Base-by-base conservation (phyloP, 2,113 vertebrate genomes). In the Ophthalmolycus amberensis region DNA sequence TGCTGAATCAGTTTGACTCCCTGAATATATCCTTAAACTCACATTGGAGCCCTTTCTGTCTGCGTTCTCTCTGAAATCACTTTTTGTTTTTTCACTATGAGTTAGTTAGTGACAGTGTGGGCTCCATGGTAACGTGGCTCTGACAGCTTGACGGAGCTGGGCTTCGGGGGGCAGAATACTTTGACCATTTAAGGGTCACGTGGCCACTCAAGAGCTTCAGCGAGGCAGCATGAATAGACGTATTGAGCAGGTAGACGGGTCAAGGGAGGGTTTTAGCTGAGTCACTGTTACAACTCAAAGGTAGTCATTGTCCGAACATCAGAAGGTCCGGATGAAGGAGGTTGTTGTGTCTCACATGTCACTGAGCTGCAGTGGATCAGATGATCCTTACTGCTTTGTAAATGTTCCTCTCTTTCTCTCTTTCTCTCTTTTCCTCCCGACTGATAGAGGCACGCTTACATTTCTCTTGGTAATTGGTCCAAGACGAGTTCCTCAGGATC, bases 391-490 rank as follows among this genome's bases (percentile, higher is more conserved):
- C 75, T 83, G 59, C 66, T 77, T 60, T 68, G 69, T 64, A 71
- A 79, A 74, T 37, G 22, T 56, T 65, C 6, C 67, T 6, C 16
- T 48, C 5, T 14, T 44, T 8, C 44, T 46, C 1, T 29, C 29
- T 34, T 34, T 34, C 32, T 34, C 32, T 6, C 16, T 54, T 9
- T 20, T 6, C 5, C 48, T 20, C 48, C 50, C 2, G 50, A 2
- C 58, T 58, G 37, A 59, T 18, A 56, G 38, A 72, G 44, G 56
- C 54, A 73, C 27, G 89, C 97, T 96, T 95, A 99, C 98, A 99
- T 95, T 94, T 98, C 70, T 83, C 58, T 46, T 94, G 79, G 80
- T 96, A 58, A 1, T 95, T 85, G 32, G 40, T 93, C 67, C 73
- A 62, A 8, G 96, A 95, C 46, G 88, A 0, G 18, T 98, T 99